A percentile compares a stretch with the other conserved stretches of the same genome.
Evolutionary conservation across 1,140 invertebrate species (phyloP).

Genomic region (Megalonaias nervosa): DNA sequence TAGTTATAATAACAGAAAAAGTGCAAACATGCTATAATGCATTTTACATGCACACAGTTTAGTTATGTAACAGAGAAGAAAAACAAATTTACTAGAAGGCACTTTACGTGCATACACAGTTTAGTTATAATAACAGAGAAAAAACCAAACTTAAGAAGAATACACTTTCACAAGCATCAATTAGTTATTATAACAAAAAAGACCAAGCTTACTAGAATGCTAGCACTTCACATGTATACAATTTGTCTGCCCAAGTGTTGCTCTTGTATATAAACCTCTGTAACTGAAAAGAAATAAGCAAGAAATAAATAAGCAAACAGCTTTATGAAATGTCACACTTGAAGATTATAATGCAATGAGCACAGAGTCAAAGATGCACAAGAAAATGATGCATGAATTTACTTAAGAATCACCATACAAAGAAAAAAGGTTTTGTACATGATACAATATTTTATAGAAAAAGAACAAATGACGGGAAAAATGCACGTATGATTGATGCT

Average conservation of each 20-base stretch:
- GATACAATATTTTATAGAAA: no score
- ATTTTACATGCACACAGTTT: neutral
- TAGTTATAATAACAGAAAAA: no score
- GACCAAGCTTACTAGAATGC: constrained; percentile 30
- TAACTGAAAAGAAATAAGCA: constrained; percentile 12
- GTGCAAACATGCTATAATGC: neutral
- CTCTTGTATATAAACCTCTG: constrained; percentile 19
- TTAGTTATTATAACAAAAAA: neutral
- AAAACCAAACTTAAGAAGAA: neutral
- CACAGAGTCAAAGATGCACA: neutral
- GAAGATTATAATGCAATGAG: no score
- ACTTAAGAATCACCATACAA: neutral
- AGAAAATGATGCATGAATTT: neutral
- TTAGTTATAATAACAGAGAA: neutral
- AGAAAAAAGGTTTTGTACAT: no score
- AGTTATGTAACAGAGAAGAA: neutral
- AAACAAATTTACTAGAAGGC: neutral
- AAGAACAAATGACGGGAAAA: no score
- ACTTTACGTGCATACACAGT: neutral
- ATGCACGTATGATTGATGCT: no score
- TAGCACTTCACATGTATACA: constrained; percentile 26
- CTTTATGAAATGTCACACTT: neutral
- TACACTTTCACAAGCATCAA: neutral
- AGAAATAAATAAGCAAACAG: neutral
- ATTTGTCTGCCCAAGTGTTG: constrained; percentile 18